Evolutionary conservation across 2,888 invertebrate genomes (phyloP), one percentile per base, ranked within the genome.

Genomic region (Erebia palarica): DNA sequence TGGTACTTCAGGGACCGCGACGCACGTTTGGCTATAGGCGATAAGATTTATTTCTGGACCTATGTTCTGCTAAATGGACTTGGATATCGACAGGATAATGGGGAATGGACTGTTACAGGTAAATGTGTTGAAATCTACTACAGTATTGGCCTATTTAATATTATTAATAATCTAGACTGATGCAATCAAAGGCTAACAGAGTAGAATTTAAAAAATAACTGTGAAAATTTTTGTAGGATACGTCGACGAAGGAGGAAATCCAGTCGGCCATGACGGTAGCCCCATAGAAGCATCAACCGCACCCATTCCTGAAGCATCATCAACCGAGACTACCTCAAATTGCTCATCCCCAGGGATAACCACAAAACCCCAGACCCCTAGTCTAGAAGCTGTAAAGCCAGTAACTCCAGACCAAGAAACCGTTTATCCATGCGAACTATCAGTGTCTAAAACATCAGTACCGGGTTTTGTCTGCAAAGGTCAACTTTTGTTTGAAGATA

Each of bases 11-110:
- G 92, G 18, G 96, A 96, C 81, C 90, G 87, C 1, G 85, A 85
- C 1, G 94, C 95, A 0, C 78, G 85, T 70, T 82, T 97, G n/a
- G 95, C 95, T 77, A 79, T 90, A 0, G 96, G 96, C 0, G 97
- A 97, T 80, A 94, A 89, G 3, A 84, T 97, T 27, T 96, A 96
- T 84, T 97, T 95, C 83, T 97, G 97, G 97, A 94, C 96, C 0
- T 96, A 95, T 79, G 95, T 96, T 0, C 93, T 96, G 64, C 95
- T 95, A 79, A 89, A 95, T 75, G 95, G 96, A 0, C 82, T 96
- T 36, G 96, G 96, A 0, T 96, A 96, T 80, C 91, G 95, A n/a
- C 94, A 95, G 78, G 94, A 96, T 73, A 94, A 95, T 81, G 95
- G 95, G 51, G 88, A 90, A 69, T 94, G 94, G 89, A 90, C 83